phyloP scores from a whole-genome alignment of 2,113 vertebrate species.

The Ciconia stormi region DNA sequence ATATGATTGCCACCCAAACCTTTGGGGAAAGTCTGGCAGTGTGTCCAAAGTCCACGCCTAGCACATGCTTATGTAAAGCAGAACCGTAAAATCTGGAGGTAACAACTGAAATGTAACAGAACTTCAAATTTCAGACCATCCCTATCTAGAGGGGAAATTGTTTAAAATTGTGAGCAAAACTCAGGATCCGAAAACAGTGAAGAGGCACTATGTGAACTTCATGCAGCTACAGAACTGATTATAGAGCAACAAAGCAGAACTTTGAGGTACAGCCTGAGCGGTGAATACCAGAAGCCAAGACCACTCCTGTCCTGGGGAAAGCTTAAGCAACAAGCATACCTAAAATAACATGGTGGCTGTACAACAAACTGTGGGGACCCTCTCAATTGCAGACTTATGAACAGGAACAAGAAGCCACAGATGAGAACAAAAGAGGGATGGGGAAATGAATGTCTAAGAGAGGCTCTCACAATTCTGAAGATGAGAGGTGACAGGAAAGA shows the following conservation, averaged over 20 bases:
- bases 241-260: not conserved
- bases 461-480: slow-evolving; percentile 48
- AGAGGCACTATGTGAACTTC: not conserved
- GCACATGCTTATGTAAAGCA: not conserved
- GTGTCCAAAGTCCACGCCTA: not conserved
- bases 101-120: not conserved
- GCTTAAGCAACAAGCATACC: not conserved
- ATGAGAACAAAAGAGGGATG: slow-evolving; percentile 4
- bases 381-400: not conserved
- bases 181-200: not conserved
- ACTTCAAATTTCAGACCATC: not conserved
- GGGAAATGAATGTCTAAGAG: not conserved
- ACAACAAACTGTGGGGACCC: not conserved
- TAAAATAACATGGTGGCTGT: not conserved
- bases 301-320: not conserved
- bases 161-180: not conserved
- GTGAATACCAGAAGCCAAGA: not conserved
- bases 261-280: not conserved
- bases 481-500: slow-evolving; percentile 60
- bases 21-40: not conserved
- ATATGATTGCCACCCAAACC: not conserved
- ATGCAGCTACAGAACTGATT: not conserved
- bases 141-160: not conserved
- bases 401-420: not conserved
- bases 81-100: not conserved